Evolutionary conservation across 2,113 vertebrate species (phyloP), one percentile per base, ranked within the genome.

Genomic region (Jacana jacana): DNA sequence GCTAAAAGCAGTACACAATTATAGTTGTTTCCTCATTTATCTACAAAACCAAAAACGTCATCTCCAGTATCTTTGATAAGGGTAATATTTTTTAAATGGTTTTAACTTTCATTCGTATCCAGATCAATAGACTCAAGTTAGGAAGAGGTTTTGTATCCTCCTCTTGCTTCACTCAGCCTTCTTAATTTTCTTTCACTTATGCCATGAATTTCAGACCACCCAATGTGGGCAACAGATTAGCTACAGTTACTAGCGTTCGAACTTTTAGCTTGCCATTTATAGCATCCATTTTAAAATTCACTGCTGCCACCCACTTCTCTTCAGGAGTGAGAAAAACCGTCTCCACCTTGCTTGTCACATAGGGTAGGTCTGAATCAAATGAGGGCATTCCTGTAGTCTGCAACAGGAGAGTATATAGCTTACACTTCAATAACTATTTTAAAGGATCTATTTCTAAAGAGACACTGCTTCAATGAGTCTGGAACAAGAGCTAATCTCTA

Each of bases 251-350:
- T 25, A 64, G 39, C 52, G 72, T 35, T 66, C 40, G 37, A 49
- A 80, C 11, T 7, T 78, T 18, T 6, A 81, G 65, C 10, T 91
- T 79, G 57, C 15, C 75, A 85, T 69, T 89, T 92, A 78, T 17
- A 84, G 55, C 46, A 85, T 1, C 6, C 81, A 60, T 61, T 79
- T 78, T 22, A 48, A 88, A 44, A 84, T n/a, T 46, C 51, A 73
- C n/a, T 78, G 69, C 55, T 91, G 72, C 89, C 78, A 63, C 87
- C 80, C n/a, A 84, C 77, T 84, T 69, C 24, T 61, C 51, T 35
- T 68, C 48, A 52, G 57, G 40, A 91, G 73, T 22, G 35, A 75
- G 31, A 60, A 68, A 49, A 20, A 31, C 42, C 79, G 35, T 57
- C 42, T 58, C 48, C 78, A 46, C 64, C 51, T 81, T 7, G 0